Evolutionary conservation across 1,140 invertebrate genomes (phyloP), one percentile per base, ranked within the genome.

Genomic region (Monochamus saltuarius): DNA sequence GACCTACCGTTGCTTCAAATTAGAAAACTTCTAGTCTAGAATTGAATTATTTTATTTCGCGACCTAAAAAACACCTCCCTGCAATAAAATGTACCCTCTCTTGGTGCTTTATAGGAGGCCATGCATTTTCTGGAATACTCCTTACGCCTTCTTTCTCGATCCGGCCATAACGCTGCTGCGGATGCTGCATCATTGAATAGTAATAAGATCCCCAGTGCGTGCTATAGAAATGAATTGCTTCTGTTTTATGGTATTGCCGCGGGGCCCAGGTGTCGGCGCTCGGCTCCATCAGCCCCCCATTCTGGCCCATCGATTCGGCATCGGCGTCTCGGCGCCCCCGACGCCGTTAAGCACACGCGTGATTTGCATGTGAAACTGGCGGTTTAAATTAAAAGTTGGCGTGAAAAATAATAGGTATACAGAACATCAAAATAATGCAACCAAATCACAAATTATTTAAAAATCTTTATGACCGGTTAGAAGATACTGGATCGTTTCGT

Each of bases 211-310:
- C 64, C 67, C 60, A 59, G 66, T 66, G 67, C 62, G 70, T 70
- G 68, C 57, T 70, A 65, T 65, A 71, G 70, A 71, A 71, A 71
- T 71, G 70, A 71, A 71, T 71, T 71, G 70, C 70, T 67, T 66
- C 67, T 68, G 70, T 70, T 71, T 71, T 71, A 71, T 71, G 70
- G 64, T 70, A 71, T 67, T 68, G 66, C 64, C 55, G 51, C 52
- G 19, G 17, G 56, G 49, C 37, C 42, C 11, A 49, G 52, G 37
- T 39, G 43, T 29, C 42, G 45, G 39, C 54, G 46, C 54, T 45
- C 51, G 36, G 10, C 34, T 19, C 10, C 46, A 22, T 22, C 39
- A 6, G 7, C n/a, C 45, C 19, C n/a, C 50, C 14, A 16, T 50
- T 22, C 40, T n/a, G 14, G 7, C 7, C 13, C 13, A 36, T 35